Percentiles rank a stretch among this genome's conserved stretches.
Evolutionary conservation across 92 coral and sea anemone species (phyloP).

Genomic region (Pocillopora grandis): DNA sequence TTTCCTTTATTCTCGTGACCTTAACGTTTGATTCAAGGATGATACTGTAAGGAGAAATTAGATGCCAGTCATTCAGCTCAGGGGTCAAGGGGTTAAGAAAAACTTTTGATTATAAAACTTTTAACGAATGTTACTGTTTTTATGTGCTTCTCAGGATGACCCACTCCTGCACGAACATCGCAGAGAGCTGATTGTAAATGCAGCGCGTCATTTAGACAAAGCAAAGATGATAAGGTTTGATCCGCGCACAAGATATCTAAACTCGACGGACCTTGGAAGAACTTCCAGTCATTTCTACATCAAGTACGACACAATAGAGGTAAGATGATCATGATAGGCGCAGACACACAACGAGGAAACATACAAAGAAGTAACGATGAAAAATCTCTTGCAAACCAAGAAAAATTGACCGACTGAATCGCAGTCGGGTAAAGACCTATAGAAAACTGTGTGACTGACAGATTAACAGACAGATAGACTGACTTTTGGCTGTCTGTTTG

Average conservation of each 20-base stretch:
- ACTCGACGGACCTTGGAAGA: constrained; percentile 86
- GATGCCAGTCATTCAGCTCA: too few species aligned
- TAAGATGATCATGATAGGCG: constrained; percentile 11
- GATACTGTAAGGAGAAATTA: too few species aligned
- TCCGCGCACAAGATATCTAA: constrained; percentile 74
- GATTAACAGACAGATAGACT: neutral
- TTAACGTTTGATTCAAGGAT: too few species aligned
- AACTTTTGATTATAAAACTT: neutral
- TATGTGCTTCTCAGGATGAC: constrained; percentile 59
- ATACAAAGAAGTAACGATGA: too few species aligned
- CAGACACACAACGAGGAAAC: neutral
- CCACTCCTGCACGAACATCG: constrained; percentile 81
- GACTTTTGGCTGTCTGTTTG: neutral
- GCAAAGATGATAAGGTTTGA: constrained; percentile 91
- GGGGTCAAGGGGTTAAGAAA: too few species aligned
- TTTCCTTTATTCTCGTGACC: too few species aligned
- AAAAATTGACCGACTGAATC: neutral
- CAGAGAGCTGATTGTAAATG: constrained; percentile 65
- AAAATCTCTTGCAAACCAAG: neutral
- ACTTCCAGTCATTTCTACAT: constrained; percentile 95
- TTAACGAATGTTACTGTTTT: neutral
- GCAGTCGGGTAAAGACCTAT: neutral
- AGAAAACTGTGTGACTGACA: too few species aligned
- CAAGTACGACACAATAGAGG: constrained; percentile 95
- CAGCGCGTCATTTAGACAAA: constrained; percentile 91